Base-by-base conservation (phyloP, 2,888 invertebrate species). In the Tenthredo scrophulariae region DNA sequence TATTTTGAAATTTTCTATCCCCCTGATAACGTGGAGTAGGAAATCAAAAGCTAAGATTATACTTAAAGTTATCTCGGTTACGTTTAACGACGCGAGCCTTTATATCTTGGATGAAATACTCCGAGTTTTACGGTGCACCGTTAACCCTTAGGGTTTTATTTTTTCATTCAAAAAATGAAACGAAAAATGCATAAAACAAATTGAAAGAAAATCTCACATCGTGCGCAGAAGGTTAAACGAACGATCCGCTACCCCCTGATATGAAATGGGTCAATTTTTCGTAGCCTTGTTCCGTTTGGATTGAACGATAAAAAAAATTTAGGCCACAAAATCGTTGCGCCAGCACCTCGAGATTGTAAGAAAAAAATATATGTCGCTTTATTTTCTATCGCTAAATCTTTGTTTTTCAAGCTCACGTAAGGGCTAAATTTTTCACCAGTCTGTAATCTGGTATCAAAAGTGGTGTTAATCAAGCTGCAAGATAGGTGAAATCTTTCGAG, bases 191-290 rank as follows among this genome's bases (percentile, higher is more conserved):
- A 18, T 15, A 18, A 26, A 62, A 62, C 26, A 62, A 62, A 54
- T 54, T 54, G 54, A 62, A 26, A 22, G 10, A 26, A 62, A 62
- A 62, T 2, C 13, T 62, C 2, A 26, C 26, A 62, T 22, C 26
- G 9, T 62, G 26, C 26, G 62, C 62, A 22, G 26, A 62, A 62
- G 62, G 75, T 77, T 18, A 18, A 77, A 50, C 50, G 26, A 29
- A 13, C 26, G 50, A 77, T 50, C 22, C 50, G 50, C 75, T 18
- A 33, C 50, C 26, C 29, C 50, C 50, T 46, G 33, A 67, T 33
- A 67, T n/a, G 18, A 50, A 50, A 50, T 50, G 50, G 43, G 50
- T 50, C 75, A 75, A 75, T 50, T 75, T 75, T 50, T 75, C 75
- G 50, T 18, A 29, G 18, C 29, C 46, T 50, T 50, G 29, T 75